A percentile compares a stretch with the other conserved stretches of the same genome.
Conservation (phyloP, 2,113 vertebrate species). For the Sturnus vulgaris region DNA sequence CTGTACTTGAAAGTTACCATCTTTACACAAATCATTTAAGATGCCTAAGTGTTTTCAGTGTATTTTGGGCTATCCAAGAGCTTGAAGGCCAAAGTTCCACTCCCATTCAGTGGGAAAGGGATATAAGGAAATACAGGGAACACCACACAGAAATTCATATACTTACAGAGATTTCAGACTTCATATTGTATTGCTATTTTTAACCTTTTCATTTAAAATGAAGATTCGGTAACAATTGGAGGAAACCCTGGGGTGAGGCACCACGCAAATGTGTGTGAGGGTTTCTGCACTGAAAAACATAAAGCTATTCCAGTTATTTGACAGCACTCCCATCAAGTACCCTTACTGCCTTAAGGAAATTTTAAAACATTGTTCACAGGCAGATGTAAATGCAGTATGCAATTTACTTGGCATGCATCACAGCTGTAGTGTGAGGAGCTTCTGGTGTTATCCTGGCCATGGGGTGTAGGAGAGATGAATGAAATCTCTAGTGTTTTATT, state of each 20-base stretch:
- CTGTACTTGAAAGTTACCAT: rapidly evolving
- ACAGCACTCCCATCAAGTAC: background rate
- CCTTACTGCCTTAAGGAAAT: background rate
- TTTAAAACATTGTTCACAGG: background rate
- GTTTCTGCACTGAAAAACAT: background rate
- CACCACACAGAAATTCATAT: background rate
- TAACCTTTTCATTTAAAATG: slow-evolving; percentile 23
- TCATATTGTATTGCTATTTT: background rate
- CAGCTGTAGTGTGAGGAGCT: background rate
- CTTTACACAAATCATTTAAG: background rate
- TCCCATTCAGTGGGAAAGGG: background rate
- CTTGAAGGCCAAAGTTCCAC: background rate
- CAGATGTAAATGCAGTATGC: background rate
- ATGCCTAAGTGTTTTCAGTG: background rate
- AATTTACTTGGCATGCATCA: background rate
- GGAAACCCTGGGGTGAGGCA: slow-evolving; percentile 45
- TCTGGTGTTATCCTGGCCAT: background rate
- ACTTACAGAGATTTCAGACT: background rate
- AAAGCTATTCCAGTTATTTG: background rate
- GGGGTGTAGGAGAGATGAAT: background rate
- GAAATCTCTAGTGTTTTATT: background rate
- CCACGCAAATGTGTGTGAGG: background rate
- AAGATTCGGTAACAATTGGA: slow-evolving; percentile 4
- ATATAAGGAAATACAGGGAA: background rate
- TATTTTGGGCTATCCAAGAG: background rate